A percentile compares a stretch with the other conserved stretches of the same genome.
Evolutionary conservation across 2,113 vertebrate genomes (phyloP).

Genomic region (Bettongia penicillata): DNA sequence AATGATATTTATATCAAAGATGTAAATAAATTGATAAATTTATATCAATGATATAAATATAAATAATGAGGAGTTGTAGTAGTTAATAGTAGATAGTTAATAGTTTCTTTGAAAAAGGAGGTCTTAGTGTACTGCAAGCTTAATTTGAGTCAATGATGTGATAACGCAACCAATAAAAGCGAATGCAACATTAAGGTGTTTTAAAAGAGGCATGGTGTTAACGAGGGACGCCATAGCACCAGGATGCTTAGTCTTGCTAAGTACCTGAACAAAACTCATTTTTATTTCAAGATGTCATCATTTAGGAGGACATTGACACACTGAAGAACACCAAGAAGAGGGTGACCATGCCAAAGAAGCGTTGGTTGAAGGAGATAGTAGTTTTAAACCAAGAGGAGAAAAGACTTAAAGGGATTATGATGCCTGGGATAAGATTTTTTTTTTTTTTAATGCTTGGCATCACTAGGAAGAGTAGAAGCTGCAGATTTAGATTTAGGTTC

Average conservation of each 20-base stretch:
- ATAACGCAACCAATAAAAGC: neutral
- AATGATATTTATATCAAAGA: no score
- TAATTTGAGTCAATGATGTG: neutral
- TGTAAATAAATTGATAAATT: no score
- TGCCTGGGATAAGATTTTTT: neutral
- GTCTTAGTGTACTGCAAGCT: neutral
- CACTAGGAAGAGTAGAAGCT: neutral
- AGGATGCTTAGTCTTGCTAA: neutral
- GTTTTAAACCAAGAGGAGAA: neutral
- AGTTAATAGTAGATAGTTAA: neutral
- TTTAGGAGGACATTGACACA: neutral
- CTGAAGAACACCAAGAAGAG: neutral
- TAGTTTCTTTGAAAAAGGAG: neutral
- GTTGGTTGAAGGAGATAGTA: neutral
- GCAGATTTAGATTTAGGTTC: no score
- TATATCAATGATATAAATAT: no score
- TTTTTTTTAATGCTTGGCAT: neutral
- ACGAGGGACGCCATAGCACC: neutral
- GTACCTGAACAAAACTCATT: neutral
- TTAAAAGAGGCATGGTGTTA: neutral
- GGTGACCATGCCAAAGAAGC: neutral
- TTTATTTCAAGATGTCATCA: neutral
- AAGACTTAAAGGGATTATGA: neutral
- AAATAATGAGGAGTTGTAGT: neutral
- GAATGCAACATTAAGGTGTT: neutral